A percentile compares a stretch with the other conserved stretches of the same genome.
Evolutionary conservation across 2,113 vertebrate genomes (phyloP).

Genomic region (Notiomystis cincta): DNA sequence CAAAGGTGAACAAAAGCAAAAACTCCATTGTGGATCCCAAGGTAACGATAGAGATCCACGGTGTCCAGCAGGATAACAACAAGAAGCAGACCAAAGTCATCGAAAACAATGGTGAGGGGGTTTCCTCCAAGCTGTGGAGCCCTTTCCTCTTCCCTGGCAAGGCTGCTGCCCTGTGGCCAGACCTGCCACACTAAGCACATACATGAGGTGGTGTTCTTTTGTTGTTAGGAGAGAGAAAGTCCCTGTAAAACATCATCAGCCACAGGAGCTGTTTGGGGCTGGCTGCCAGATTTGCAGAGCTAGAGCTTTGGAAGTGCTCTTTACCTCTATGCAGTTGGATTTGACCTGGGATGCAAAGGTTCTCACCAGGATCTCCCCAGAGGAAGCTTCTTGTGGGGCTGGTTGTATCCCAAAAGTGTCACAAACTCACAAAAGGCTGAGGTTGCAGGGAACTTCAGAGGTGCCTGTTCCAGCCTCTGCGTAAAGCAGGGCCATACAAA

Average conservation of each 20-base stretch:
- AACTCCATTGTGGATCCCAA: slow-evolving; percentile 92
- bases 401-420: background rate
- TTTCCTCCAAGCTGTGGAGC: background rate
- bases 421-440: background rate
- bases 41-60: slow-evolving; percentile 83
- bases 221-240: background rate
- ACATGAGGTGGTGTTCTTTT: background rate
- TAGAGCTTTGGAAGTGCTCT: background rate
- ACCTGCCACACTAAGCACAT: background rate
- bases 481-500: background rate
- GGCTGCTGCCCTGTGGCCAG: background rate
- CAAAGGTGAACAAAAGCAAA: slow-evolving; percentile 89
- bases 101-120: slow-evolving; percentile 83
- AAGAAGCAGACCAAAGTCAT: slow-evolving; percentile 82
- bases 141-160: background rate
- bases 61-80: slow-evolving; percentile 77
- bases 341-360: background rate
- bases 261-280: background rate
- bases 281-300: background rate
- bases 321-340: background rate
- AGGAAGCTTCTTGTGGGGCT: background rate
- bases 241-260: background rate
- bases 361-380: background rate
- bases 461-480: background rate
- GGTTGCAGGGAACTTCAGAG: background rate